Conservation (phyloP, 2,888 invertebrate species). For the Stenichneumon culpator region DNA sequence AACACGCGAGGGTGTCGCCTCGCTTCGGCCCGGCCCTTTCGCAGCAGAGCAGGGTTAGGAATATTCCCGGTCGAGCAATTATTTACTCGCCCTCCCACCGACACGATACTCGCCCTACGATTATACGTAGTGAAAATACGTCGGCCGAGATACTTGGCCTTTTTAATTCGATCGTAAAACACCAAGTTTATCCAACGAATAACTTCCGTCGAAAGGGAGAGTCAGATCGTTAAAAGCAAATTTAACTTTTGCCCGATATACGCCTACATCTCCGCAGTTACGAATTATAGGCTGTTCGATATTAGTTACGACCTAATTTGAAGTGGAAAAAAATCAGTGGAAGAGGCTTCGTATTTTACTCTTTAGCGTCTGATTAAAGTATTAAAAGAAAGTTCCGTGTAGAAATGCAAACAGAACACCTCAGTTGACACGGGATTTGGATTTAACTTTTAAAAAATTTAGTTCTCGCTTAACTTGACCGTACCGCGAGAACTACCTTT, state of each 20-base stretch:
- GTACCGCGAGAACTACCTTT: too few relatives aligned
- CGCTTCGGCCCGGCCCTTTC: conserved; percentile 7
- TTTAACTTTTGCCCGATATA: not conserved
- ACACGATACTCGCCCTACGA: not conserved
- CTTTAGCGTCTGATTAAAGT: too few relatives aligned
- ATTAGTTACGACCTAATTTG: too few relatives aligned
- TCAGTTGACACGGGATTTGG: too few relatives aligned
- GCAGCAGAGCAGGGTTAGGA: not conserved
- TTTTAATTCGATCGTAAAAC: not conserved
- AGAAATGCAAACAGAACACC: too few relatives aligned
- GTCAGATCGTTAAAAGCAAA: not conserved
- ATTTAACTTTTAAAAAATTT: too few relatives aligned
- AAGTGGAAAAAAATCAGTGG: too few relatives aligned
- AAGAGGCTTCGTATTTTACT: too few relatives aligned
- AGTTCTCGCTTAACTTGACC: too few relatives aligned
- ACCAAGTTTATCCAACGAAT: not conserved
- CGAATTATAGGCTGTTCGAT: too few relatives aligned
- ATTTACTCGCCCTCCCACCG: not conserved
- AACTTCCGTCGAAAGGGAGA: not conserved
- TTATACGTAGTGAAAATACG: not conserved
- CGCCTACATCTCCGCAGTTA: not conserved
- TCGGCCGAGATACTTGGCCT: not conserved
- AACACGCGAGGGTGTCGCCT: conserved; percentile 34
- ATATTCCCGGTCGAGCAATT: conserved; percentile 3
- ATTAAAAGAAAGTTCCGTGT: too few relatives aligned